These are phyloP conservation scores for Eurypyga helias DNA, from an alignment of 2,113 vertebrate genomes.

Conservation along the genomic window DNA sequence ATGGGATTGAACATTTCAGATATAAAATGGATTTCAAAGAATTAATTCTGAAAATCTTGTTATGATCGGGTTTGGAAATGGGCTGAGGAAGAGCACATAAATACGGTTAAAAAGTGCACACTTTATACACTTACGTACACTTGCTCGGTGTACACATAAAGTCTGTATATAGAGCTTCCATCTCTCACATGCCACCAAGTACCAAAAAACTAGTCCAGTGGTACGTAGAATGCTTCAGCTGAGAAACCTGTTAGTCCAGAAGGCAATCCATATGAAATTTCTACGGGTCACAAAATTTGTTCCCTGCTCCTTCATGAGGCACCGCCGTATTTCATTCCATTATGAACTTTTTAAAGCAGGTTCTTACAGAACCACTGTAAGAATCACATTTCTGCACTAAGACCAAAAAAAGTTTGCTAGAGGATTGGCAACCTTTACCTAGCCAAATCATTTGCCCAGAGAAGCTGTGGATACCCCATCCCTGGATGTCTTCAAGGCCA, in stretches of 20 bases:
- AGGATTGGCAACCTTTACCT: background rate
- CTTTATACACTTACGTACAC: background rate
- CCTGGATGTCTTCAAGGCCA: no score
- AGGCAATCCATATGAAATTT: background rate
- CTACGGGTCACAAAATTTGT: background rate
- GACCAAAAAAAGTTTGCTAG: background rate
- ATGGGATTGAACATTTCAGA: background rate
- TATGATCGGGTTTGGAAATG: background rate
- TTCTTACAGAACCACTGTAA: background rate
- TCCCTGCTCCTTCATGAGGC: background rate
- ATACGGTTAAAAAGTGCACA: background rate
- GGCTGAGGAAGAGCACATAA: background rate
- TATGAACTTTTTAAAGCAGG: background rate
- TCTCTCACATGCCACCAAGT: background rate
- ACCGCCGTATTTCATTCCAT: background rate
- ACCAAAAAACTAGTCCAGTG: background rate
- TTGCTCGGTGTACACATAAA: background rate
- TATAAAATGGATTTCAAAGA: background rate
- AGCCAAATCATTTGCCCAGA: background rate
- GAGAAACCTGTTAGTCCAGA: background rate
- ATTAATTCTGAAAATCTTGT: background rate
- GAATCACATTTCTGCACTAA: background rate
- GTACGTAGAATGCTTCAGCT: background rate
- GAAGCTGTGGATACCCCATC: no score
- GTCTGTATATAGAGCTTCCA: background rate